Base-by-base conservation (phyloP, 2,113 vertebrate genomes). In the Albula goreensis region DNA sequence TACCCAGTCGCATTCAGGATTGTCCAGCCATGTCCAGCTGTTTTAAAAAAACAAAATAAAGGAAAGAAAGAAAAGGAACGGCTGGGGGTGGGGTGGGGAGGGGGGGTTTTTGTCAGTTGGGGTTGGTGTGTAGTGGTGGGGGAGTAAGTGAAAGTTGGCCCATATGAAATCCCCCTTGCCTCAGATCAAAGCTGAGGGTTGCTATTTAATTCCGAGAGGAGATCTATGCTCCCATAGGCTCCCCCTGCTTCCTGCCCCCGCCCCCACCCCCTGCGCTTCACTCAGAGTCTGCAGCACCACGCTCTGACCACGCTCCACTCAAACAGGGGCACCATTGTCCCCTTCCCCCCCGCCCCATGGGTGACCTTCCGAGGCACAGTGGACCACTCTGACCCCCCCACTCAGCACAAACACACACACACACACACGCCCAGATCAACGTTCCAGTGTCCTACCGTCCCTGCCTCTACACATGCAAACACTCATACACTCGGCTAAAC, bases 151-250 rank as follows among this genome's bases (percentile, higher is more conserved):
- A 94, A 94, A 94, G 93, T 94, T 93, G 86, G 91, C 87, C 91
- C 82, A 85, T 88, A 90, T 92, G 86, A 94, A 92, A 91, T 88
- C 89, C 85, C 88, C 89, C 91, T 86, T 86, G 77, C 89, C 31
- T 91, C 85, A 94, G 93, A 92, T 95, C 94, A 95, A 95, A 96
- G 94, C 91, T 48, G 7, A 49, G 91, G 56, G 91, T 91, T 90
- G 90, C 90, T 92, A 91, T 90, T 93, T 91, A 91, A 94, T 93
- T 93, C 88, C 92, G 91, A 90, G 92, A 92, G 82, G 88, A 90
- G 91, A 93, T 95, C 93, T 94, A 93, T 92, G 94, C 95, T 95
- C 94, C 94, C 94, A 95, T 93, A 91, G 92, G 90, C 91, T 90
- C 86, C 91, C 89, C 86, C 90, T 91, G 89, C 90, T 92, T 92